These are phyloP conservation scores for Fabriciana adippe DNA, from an alignment of 2,888 invertebrate genomes.

Conservation along the genomic window DNA sequence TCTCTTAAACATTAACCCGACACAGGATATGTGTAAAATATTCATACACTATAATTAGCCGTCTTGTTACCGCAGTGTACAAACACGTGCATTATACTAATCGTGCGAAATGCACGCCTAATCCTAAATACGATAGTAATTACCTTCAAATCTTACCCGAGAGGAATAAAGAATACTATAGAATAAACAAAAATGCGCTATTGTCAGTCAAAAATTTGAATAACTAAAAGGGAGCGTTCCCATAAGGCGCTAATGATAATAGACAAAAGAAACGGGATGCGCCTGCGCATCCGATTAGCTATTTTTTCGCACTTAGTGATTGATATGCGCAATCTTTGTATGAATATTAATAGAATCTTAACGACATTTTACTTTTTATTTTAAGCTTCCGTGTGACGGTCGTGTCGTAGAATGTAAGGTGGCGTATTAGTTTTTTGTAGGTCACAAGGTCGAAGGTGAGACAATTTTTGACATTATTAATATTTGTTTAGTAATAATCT, in stretches of 20 bases:
- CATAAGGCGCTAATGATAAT: slow-evolving; percentile 75
- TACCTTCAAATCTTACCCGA: slow-evolving; percentile 55
- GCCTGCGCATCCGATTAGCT: slow-evolving; percentile 73
- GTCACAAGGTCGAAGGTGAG: slow-evolving; percentile 32
- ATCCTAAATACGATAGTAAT: slow-evolving; percentile 69
- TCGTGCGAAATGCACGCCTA: slow-evolving; percentile 68
- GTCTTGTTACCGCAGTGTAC: slow-evolving; percentile 54
- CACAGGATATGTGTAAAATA: slow-evolving; percentile 5
- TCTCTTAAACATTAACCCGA: slow-evolving; percentile 40
- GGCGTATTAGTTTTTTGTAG: slow-evolving; percentile 28
- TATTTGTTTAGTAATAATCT: background rate
- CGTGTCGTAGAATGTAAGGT: slow-evolving; percentile 41
- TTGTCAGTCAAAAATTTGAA: slow-evolving; percentile 70
- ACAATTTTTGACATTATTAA: slow-evolving; percentile 2
- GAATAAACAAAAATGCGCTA: slow-evolving; percentile 76
- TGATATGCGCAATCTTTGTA: slow-evolving; percentile 77
- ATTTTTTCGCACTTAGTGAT: slow-evolving; percentile 75
- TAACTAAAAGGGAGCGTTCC: slow-evolving; percentile 54
- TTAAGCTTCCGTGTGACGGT: slow-evolving; percentile 69
- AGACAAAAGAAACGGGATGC: slow-evolving; percentile 69
- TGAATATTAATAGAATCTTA: slow-evolving; percentile 74
- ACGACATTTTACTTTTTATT: slow-evolving; percentile 54
- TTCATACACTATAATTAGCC: slow-evolving; percentile 59
- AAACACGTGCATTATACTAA: slow-evolving; percentile 53
- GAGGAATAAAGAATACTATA: slow-evolving; percentile 44